These are phyloP conservation scores for Mirza zaza DNA, from an alignment of 2,113 vertebrate species.

Conservation along the genomic window DNA sequence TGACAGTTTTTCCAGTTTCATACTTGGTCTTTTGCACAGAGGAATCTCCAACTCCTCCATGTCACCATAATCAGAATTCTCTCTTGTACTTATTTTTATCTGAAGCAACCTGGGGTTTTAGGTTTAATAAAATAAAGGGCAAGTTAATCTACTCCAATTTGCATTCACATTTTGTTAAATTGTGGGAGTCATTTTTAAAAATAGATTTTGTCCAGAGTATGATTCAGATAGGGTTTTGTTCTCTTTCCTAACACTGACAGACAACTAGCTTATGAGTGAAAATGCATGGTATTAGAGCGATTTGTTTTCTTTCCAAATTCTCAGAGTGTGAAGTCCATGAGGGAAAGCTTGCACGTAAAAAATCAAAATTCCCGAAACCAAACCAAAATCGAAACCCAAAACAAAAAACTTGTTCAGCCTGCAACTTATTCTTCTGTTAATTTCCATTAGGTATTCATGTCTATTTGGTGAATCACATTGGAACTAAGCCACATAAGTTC, in stretches of 20 bases:
- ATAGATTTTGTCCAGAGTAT: background rate
- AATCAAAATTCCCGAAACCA: background rate
- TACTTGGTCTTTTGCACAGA: background rate
- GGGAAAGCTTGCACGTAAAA: background rate
- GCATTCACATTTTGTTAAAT: background rate
- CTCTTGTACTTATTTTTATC: background rate
- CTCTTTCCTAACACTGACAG: background rate
- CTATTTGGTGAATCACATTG: background rate
- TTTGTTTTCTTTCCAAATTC: background rate
- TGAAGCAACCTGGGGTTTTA: background rate
- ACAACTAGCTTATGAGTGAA: background rate
- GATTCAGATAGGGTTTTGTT: background rate
- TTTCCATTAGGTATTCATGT: background rate
- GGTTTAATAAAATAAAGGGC: background rate
- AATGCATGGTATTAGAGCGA: background rate
- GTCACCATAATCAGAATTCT: background rate
- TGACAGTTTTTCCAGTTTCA: background rate
- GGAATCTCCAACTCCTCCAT: background rate
- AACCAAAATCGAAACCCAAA: background rate
- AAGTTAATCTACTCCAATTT: background rate
- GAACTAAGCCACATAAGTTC: background rate
- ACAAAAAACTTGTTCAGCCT: background rate
- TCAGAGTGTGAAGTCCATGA: background rate
- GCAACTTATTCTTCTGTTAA: background rate
- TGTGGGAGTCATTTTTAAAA: background rate